Conservation (phyloP, 2,797 vertebrate species). For the Phalanger gymnotis region DNA sequence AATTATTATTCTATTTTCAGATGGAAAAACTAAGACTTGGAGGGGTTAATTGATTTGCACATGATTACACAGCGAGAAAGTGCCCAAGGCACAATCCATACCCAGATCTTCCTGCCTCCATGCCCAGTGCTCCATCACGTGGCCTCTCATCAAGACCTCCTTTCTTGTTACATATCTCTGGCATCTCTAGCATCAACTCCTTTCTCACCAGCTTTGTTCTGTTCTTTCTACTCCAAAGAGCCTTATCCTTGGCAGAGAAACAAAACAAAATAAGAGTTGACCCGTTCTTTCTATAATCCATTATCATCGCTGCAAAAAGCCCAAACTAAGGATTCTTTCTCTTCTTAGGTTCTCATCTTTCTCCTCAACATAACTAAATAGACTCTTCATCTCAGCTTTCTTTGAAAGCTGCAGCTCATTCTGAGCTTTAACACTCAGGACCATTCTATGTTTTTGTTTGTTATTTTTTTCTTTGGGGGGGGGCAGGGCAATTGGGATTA, state of each 20-base stretch:
- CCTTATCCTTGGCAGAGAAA: neutral
- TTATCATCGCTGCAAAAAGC: neutral
- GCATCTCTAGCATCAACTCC: neutral
- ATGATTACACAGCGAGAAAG: neutral
- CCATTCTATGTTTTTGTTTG: neutral
- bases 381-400: neutral
- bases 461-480: neutral
- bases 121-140: neutral
- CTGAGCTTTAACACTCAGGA: neutral
- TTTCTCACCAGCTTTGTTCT: neutral
- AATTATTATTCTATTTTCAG: neutral
- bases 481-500: no score
- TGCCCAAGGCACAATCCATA: slow-evolving; percentile 81
- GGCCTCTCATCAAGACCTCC: neutral
- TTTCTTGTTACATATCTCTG: neutral
- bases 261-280: neutral
- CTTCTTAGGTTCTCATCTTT: neutral
- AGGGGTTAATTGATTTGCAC: neutral
- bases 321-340: neutral
- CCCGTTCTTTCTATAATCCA: neutral
- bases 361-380: neutral
- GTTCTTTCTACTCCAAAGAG: neutral
- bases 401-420: neutral
- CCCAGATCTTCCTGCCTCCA: neutral
- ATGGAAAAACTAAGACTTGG: slow-evolving; percentile 66